Base-by-base conservation (phyloP, 2,797 vertebrate species). In the Podarcis siculus region DNA sequence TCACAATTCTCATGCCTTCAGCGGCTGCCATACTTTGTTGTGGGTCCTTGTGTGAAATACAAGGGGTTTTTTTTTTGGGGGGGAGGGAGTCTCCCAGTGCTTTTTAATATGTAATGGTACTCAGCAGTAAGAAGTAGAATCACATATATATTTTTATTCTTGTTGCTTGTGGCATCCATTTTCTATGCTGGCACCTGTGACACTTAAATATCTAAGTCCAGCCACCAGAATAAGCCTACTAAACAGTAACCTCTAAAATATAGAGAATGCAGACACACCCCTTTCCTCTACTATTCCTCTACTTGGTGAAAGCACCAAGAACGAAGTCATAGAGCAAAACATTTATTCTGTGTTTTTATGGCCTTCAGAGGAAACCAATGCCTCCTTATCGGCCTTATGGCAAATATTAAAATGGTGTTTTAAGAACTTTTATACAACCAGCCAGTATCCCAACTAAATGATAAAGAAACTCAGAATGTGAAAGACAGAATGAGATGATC, bases 401-500 rank as follows among this genome's bases (percentile, higher is more conserved):
- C 23, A 73, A 27, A 13, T 58, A 49, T 78, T 78, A 89, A 77
- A 55, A 55, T 55, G 49, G 61, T 2, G 2, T 58, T 49, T 76
- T 64, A 39, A 15, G 49, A 76, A 15, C 58, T 21, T 85, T 39
- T 27, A 76, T 75, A 77, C 30, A 79, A 15, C 77, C n/a, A 25
- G 45, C 23, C 45, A 64, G 61, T 37, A 64, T 80, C 21, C 35
- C 10, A 66, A 81, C 19, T 12, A 37, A 2, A 66, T 64, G 30
- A 64, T 76, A 55, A 37, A 61, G 25, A 64, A 64, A 64, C n/a
- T 35, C 27, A 42, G 72, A 19, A 30, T 75, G 55, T 76, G 23
- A 85, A 76, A 85, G 17, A 49, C 5, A 94, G 90, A 90, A 91
- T 85, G 76, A 89, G 4, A 72, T 72, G 37, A 79, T 39, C 82